phyloP scores from a whole-genome alignment of 2,797 vertebrate genomes.

The Periparus ater region DNA sequence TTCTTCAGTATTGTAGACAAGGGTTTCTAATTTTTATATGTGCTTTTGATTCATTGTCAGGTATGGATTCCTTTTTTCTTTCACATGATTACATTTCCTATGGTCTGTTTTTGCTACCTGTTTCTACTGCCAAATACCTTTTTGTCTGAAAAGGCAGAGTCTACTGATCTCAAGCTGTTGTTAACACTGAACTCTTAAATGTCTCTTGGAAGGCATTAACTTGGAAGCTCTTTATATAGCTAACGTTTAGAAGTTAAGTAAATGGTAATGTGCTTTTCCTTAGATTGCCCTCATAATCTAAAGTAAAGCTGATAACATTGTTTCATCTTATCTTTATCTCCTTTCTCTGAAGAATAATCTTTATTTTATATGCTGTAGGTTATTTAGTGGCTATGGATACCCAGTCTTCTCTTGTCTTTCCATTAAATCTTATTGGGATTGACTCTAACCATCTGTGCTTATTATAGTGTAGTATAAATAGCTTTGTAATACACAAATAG shows the following conservation, averaged over 20 bases:
- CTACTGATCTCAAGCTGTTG: neutral
- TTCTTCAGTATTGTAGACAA: neutral
- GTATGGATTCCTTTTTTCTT: neutral
- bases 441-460: conserved; percentile 65
- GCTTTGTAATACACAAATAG: conserved; percentile 34
- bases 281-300: conserved; percentile 64
- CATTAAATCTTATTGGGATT: conserved; percentile 71
- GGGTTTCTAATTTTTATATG: neutral
- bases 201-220: conserved; percentile 12
- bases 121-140: neutral
- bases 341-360: conserved; percentile 72
- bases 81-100: neutral
- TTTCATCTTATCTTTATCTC: conserved; percentile 66
- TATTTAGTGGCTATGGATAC: conserved; percentile 68
- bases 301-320: conserved; percentile 69
- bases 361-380: conserved; percentile 64
- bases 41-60: neutral
- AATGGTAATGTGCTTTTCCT: conserved; percentile 62
- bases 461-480: conserved; percentile 64
- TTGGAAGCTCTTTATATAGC: conserved; percentile 49
- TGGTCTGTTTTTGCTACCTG: neutral
- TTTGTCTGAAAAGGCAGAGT: neutral
- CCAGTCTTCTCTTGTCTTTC: conserved; percentile 59
- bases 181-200: neutral
- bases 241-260: conserved; percentile 47